These are phyloP conservation scores for Lasioglossum baleicum DNA, from an alignment of 1,140 invertebrate species.

Conservation along the genomic window DNA sequence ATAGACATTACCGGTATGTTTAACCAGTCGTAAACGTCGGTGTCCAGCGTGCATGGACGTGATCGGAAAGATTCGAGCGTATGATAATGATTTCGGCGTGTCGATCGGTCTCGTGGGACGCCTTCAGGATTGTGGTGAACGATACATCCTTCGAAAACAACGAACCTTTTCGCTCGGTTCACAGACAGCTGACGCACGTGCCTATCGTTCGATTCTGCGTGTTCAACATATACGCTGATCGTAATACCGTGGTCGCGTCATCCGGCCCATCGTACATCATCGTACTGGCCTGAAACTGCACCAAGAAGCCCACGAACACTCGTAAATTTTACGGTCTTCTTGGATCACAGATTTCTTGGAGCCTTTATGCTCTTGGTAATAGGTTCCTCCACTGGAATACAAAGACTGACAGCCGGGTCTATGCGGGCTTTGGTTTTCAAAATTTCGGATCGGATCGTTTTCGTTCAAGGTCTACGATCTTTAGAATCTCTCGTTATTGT, in stretches of 20 bases:
- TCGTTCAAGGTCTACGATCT: not conserved
- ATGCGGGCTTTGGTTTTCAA: not conserved
- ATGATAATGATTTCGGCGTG: slow-evolving; percentile 54
- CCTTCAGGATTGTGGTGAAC: not conserved
- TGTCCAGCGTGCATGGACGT: slow-evolving; percentile 29
- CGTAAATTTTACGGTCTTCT: slow-evolving; percentile 52
- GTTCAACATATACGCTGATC: slow-evolving; percentile 45
- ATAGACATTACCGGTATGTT: slow-evolving; percentile 39
- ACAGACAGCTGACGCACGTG: slow-evolving; percentile 39
- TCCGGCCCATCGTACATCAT: slow-evolving; percentile 54
- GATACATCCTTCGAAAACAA: slow-evolving; percentile 29
- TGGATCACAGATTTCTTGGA: not conserved
- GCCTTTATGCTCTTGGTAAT: not conserved
- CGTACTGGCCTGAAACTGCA: slow-evolving; percentile 7
- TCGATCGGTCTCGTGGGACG: slow-evolving; percentile 30
- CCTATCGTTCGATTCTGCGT: slow-evolving; percentile 39
- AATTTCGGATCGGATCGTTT: not conserved
- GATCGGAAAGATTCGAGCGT: slow-evolving; percentile 51
- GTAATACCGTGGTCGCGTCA: slow-evolving; percentile 54
- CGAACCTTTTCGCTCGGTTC: not conserved
- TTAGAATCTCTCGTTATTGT: no score
- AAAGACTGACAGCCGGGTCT: not conserved
- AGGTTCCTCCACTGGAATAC: no score
- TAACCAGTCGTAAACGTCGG: slow-evolving; percentile 41
- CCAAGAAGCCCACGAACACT: slow-evolving; percentile 46